These are phyloP conservation scores for Neopipo cinnamomea DNA, from an alignment of 2,113 vertebrate genomes.

Conservation along the genomic window DNA sequence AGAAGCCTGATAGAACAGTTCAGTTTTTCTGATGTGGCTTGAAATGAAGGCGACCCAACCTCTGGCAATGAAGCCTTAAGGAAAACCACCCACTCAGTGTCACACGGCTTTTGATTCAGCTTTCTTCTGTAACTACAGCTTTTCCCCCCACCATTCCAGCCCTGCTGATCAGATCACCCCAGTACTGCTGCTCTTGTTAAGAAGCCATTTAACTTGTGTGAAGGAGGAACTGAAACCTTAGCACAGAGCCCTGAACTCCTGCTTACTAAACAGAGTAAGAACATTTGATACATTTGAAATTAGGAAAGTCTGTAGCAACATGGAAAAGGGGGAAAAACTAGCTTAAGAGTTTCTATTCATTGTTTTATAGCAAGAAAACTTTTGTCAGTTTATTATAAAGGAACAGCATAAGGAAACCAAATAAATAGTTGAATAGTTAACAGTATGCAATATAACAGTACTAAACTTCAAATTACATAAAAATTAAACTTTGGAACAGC, in stretches of 20 bases:
- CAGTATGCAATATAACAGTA: conserved; percentile 33
- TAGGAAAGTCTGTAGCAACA: background rate
- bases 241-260: background rate
- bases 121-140: background rate
- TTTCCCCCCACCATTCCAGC: background rate
- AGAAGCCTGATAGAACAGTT: background rate
- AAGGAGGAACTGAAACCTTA: background rate
- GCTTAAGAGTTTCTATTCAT: background rate
- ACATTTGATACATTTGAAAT: background rate
- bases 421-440: conserved; percentile 58
- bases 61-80: background rate
- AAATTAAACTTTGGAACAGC: conserved; percentile 50
- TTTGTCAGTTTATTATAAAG: conserved; percentile 47
- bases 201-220: background rate
- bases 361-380: conserved; percentile 3
- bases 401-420: conserved; percentile 22
- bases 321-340: background rate
- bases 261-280: background rate
- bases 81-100: background rate
- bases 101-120: background rate
- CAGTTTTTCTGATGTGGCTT: background rate
- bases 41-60: background rate
- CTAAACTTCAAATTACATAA: conserved; percentile 31
- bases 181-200: background rate
- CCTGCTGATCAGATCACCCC: background rate